Base-by-base conservation (phyloP, 2,888 invertebrate species). In the Cephus sareptanus region DNA sequence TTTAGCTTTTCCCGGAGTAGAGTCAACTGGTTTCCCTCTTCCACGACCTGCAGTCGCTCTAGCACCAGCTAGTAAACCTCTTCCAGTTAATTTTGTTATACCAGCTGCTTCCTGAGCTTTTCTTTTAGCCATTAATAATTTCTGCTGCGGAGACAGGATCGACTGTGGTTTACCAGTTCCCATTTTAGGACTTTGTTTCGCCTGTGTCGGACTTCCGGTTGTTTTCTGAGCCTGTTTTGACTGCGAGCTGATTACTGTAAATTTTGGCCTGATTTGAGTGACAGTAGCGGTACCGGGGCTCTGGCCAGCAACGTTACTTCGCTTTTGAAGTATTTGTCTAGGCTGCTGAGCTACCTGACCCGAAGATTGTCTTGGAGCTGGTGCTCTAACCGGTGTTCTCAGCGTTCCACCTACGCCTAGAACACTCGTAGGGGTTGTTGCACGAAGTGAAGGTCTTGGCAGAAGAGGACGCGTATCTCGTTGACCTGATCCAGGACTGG, bases 21-120 rank as follows among this genome's bases (percentile, higher is more conserved):
- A 34, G 33, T 76, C 75, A 30, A 23, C 35, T 56, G 80, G 69
- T 75, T 84, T 85, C 4, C 85, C 87, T 69, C 87, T 86, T 12
- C 88, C 87, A 40, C 87, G 89, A 13, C 81, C 73, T 11, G 76
- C 75, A 76, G 81, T 34, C 33, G 79, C n/a, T 13, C 89, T 82
- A 13, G 85, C 85, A 31, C 87, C 85, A 73, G 85, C 81, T 37
- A 87, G 76, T 31, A 87, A 81, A 12, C 88, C 90, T 31, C 87
- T 86, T 34, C 31, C 70, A 76, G 84, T 83, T 75, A 82, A 83
- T 15, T 83, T 79, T 4, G 87, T 80, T 6, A 91, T 81, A 23
- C 91, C 91, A 1, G 89, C 91, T 71, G 90, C 89, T 73, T 90
- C 91, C 74, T 91, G 90, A 4, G 89, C 90, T 82, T 91, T 91